Evolutionary conservation across 2,888 invertebrate genomes (phyloP).

Genomic region (Acheta domesticus): DNA sequence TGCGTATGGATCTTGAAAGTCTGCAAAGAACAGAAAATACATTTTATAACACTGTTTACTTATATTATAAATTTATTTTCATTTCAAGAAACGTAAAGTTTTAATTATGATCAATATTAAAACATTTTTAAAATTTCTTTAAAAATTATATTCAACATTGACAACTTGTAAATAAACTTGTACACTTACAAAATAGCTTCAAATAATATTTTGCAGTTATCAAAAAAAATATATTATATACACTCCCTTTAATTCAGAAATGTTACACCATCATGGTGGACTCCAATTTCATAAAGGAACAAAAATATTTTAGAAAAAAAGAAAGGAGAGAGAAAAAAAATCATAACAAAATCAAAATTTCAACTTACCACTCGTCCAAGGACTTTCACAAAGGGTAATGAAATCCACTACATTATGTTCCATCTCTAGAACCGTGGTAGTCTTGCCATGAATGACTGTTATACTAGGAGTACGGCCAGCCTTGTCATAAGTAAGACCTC

Average conservation of each 20-base stretch:
- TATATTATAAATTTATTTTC: background rate
- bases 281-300: too few relatives aligned
- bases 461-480: constrained; percentile 88
- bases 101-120: too few relatives aligned
- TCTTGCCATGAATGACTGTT: constrained; percentile 89
- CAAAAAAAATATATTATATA: too few relatives aligned
- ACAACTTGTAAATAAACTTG: too few relatives aligned
- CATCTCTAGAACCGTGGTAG: constrained; percentile 97
- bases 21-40: constrained; percentile 54
- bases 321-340: too few relatives aligned
- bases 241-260: too few relatives aligned
- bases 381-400: constrained; percentile 91
- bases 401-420: constrained; percentile 98
- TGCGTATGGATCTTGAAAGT: constrained; percentile 96
- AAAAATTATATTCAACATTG: background rate
- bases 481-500: constrained; percentile 89
- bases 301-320: too few relatives aligned
- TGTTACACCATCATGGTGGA: too few relatives aligned
- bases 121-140: background rate
- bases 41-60: background rate
- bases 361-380: constrained; percentile 80
- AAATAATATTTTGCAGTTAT: too few relatives aligned
- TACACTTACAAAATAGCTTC: too few relatives aligned
- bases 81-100: too few relatives aligned
- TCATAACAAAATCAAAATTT: background rate